These are phyloP conservation scores for Australoheros facetus DNA, from an alignment of 2,797 vertebrate species.

Conservation along the genomic window DNA sequence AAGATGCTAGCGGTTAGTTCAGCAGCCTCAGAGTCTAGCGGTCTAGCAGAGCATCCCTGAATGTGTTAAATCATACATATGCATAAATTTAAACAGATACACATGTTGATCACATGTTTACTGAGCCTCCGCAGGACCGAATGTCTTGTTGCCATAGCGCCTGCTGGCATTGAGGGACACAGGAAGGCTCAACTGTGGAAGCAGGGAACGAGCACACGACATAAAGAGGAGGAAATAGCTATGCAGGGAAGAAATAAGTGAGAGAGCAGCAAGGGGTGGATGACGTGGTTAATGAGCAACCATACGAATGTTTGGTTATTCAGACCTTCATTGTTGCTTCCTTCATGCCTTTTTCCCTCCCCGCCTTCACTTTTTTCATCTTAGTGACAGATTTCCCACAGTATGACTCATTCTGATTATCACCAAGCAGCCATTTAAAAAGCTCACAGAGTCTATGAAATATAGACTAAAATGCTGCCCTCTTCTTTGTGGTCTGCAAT, in stretches of 20 bases:
- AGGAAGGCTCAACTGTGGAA: conserved; percentile 32
- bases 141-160: conserved; percentile 73
- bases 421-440: conserved; percentile 63
- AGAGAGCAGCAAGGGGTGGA: conserved; percentile 25
- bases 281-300: conserved; percentile 56
- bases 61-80: conserved; percentile 10
- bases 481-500: conserved; percentile 8
- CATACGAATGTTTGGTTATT: conserved; percentile 44
- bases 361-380: conserved; percentile 37
- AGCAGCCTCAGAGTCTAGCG: not conserved
- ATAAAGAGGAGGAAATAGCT: conserved; percentile 32
- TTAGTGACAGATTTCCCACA: conserved; percentile 56
- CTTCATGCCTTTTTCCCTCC: conserved; percentile 12
- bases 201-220: conserved; percentile 12
- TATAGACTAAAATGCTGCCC: conserved; percentile 18
- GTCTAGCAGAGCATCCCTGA: not conserved
- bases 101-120: conserved; percentile 43
- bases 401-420: conserved; percentile 69
- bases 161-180: conserved; percentile 63
- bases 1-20: not conserved
- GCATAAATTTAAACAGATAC: conserved; percentile 26
- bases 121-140: conserved; percentile 42
- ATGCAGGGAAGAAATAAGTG: conserved; percentile 10
- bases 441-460: conserved; percentile 43
- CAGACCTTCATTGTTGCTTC: conserved; percentile 23